Evolutionary conservation across 2,797 vertebrate species (phyloP), one percentile per base, ranked within the genome.

Genomic region (Hirundo rustica): DNA sequence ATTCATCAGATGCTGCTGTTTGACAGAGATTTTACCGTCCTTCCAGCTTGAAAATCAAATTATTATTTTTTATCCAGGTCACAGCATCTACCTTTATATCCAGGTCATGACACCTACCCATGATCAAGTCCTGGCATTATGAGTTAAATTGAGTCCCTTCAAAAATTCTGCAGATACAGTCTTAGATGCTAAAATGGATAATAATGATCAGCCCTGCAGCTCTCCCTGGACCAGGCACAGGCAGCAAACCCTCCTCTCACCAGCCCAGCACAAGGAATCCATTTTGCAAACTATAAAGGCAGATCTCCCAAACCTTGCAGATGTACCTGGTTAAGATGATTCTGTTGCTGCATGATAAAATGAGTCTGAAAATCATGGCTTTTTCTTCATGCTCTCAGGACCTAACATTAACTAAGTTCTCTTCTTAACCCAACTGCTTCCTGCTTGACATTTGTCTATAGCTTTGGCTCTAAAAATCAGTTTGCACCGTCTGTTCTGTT

Each of bases 401-500:
- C 34, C 8, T 77, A 85, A 79, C 16, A 74, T 76, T 87, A 89
- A 78, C 51, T 10, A 67, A 94, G 29, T 57, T 71, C 68, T 89
- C n/a, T 14, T 83, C 76, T 89, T 82, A 60, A 76, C 45, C 55
- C 29, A 32, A 2, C 26, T 62, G 40, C 57, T 83, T 85, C 29
- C 65, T 83, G 34, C 45, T 67, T 95, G 85, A 82, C 82, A 85
- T 93, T 89, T 94, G 21, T 71, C 45, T 71, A 57, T 45, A 67
- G 68, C 53, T 88, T 94, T 91, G 64, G 79, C 72, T 83, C 18
- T 6, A 13, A 62, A 73, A 60, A 45, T 53, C 34, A 54, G 6
- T 79, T 88, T 92, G 53, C 50, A 71, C 65, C 1, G 0, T 89
- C 85, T 94, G 79, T 67, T 92, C 79, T 64, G 29, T 76, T 93